A percentile compares a stretch with the other conserved stretches of the same genome.
phyloP scores from a whole-genome alignment of 2,888 invertebrate species.

The Drosophila acutilabella region DNA sequence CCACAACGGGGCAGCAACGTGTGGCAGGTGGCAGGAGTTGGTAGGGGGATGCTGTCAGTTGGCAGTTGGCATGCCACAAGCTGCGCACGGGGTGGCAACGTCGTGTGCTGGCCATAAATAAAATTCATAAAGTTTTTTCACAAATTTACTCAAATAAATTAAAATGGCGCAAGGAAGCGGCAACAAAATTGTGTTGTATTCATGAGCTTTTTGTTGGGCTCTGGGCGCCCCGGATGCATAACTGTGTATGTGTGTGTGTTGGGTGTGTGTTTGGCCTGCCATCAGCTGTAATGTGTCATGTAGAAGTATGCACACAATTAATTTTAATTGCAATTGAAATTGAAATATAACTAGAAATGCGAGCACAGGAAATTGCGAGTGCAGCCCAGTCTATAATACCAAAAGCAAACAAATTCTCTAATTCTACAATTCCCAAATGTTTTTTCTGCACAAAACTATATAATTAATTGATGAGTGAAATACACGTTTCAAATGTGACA shows the following conservation, averaged over 20 bases:
- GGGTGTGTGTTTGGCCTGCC: slow-evolving; percentile 1
- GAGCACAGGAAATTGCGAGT: slow-evolving; percentile 61
- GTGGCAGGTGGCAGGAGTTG: slow-evolving; percentile 9
- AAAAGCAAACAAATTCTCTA: slow-evolving; percentile 55
- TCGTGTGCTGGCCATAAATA: slow-evolving; percentile 70
- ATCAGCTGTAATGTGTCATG: slow-evolving; percentile 46
- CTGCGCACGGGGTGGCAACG: background rate
- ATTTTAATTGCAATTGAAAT: slow-evolving; percentile 80
- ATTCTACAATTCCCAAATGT: slow-evolving; percentile 58
- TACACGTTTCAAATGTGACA: background rate
- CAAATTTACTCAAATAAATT: slow-evolving; percentile 81
- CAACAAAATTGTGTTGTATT: slow-evolving; percentile 50
- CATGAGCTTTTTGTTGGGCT: slow-evolving; percentile 29
- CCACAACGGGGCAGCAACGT: slow-evolving; percentile 15
- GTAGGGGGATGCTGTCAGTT: too few relatives aligned
- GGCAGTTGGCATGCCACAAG: background rate
- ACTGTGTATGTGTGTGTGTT: background rate
- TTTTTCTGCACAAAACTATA: slow-evolving; percentile 39
- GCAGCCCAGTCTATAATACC: slow-evolving; percentile 11
- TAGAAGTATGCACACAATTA: slow-evolving; percentile 66
- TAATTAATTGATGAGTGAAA: slow-evolving; percentile 51
- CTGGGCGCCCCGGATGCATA: background rate
- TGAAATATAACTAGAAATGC: slow-evolving; percentile 63
- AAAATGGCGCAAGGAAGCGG: slow-evolving; percentile 66
- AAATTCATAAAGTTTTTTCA: slow-evolving; percentile 70